A percentile compares a stretch with the other conserved stretches of the same genome.
Evolutionary conservation across 2,113 vertebrate species (phyloP).

Genomic region (Chiloscyllium plagiosum): DNA sequence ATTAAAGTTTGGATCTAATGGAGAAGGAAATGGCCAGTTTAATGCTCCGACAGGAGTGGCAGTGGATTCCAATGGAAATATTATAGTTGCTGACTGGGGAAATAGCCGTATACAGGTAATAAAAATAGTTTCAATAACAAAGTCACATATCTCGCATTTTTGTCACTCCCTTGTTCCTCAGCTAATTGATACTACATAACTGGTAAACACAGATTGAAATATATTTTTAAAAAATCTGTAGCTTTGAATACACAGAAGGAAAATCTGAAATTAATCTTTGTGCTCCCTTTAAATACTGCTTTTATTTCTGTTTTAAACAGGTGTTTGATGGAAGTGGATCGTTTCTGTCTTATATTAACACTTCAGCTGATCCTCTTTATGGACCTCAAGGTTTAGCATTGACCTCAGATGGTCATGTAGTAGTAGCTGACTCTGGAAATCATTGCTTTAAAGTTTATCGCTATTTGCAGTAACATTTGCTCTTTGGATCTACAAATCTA

Average conservation of each 20-base stretch:
- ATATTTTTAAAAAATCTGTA: background rate
- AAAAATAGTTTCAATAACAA: background rate
- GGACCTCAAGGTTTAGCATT: constrained; percentile 93
- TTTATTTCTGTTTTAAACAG: constrained; percentile 50
- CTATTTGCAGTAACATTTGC: constrained; percentile 74
- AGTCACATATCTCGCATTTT: background rate
- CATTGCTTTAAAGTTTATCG: constrained; percentile 98
- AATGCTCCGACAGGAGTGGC: constrained; percentile 97
- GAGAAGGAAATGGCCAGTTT: constrained; percentile 94
- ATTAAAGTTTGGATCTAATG: constrained; percentile 95
- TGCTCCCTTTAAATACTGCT: background rate
- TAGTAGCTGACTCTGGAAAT: constrained; percentile 96
- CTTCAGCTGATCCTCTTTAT: constrained; percentile 91
- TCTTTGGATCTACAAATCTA: background rate
- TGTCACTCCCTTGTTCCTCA: background rate
- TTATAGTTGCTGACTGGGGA: constrained; percentile 96
- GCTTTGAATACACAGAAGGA: background rate
- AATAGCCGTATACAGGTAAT: constrained; percentile 95
- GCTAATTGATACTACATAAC: background rate
- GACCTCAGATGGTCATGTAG: constrained; percentile 89
- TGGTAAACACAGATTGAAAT: background rate
- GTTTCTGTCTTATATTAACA: constrained; percentile 96
- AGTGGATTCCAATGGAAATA: constrained; percentile 89
- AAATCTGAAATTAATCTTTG: background rate
- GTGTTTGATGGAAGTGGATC: constrained; percentile 96